Evolutionary conservation across 2,113 vertebrate genomes (phyloP).

Genomic region (Menidia beryllina): DNA sequence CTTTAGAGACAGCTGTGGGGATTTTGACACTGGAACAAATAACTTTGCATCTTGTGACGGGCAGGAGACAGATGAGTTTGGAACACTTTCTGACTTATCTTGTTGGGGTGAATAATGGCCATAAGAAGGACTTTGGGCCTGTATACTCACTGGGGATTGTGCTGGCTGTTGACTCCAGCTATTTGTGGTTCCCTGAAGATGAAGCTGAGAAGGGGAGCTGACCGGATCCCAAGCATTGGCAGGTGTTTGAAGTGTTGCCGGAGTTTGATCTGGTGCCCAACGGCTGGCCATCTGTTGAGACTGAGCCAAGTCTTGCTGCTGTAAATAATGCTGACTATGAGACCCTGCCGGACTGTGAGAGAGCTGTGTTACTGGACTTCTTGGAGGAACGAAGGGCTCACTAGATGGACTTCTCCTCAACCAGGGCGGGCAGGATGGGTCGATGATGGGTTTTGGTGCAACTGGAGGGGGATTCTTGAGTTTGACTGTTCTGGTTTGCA

Average conservation of each 20-base stretch:
- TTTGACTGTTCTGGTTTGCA: constrained; percentile 89
- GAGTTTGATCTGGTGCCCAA: constrained; percentile 64
- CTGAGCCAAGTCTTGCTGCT: constrained; percentile 67
- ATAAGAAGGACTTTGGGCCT: constrained; percentile 55
- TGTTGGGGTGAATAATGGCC: constrained; percentile 70
- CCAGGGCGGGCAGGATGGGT: constrained; percentile 88
- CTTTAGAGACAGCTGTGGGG: constrained; percentile 68
- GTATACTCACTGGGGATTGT: constrained; percentile 75
- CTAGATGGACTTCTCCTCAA: constrained; percentile 74
- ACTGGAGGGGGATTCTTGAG: constrained; percentile 95
- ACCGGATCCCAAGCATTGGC: constrained; percentile 53
- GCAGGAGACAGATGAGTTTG: constrained; percentile 79
- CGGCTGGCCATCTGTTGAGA: constrained; percentile 62
- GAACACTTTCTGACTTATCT: constrained; percentile 76
- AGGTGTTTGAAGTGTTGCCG: constrained; percentile 59
- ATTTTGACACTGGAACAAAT: constrained; percentile 75
- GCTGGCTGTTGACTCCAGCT: constrained; percentile 70
- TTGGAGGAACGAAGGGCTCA: constrained; percentile 77
- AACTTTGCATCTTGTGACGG: constrained; percentile 79
- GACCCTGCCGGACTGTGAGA: constrained; percentile 60
- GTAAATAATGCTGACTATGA: constrained; percentile 72
- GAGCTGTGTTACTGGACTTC: constrained; percentile 76
- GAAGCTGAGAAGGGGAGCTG: constrained; percentile 64
- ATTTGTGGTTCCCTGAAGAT: constrained; percentile 64
- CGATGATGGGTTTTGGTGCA: constrained; percentile 91